Evolutionary conservation across 2,113 vertebrate species (phyloP).

Genomic region (Oncorhynchus keta): DNA sequence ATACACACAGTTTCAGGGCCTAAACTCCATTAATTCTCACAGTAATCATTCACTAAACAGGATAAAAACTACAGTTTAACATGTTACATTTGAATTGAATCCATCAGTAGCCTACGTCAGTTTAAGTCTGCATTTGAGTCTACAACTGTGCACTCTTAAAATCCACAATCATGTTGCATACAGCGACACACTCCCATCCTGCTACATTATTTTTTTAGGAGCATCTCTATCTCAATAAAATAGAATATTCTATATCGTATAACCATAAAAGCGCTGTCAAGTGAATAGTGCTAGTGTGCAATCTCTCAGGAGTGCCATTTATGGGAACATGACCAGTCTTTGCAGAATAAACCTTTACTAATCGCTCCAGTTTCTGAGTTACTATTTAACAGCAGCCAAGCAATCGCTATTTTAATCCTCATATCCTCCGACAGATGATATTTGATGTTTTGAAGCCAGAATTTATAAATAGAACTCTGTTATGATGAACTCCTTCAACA

Average conservation of each 20-base stretch:
- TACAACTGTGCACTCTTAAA: not conserved
- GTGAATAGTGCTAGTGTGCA: not conserved
- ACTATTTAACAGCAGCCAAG: constrained; percentile 61
- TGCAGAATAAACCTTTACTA: constrained; percentile 18
- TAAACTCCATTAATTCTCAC: too few relatives aligned
- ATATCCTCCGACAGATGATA: constrained; percentile 47
- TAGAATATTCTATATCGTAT: too few relatives aligned
- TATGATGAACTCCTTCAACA: constrained; percentile 25
- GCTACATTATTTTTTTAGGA: too few relatives aligned
- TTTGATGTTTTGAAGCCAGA: constrained; percentile 39
- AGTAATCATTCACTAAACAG: too few relatives aligned
- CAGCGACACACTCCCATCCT: too few relatives aligned
- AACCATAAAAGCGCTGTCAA: too few relatives aligned
- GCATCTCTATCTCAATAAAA: too few relatives aligned
- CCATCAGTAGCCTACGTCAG: not conserved
- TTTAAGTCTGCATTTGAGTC: not conserved
- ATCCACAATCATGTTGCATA: not conserved
- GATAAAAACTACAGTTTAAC: too few relatives aligned
- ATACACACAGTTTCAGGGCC: too few relatives aligned
- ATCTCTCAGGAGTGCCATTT: not conserved
- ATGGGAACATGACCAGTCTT: not conserved
- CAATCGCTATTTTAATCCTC: constrained; percentile 63
- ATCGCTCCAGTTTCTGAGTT: constrained; percentile 49
- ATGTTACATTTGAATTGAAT: too few relatives aligned
- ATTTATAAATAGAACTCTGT: constrained; percentile 52